Conservation (phyloP, 2,113 vertebrate genomes). For the Oncorhynchus gorbuscha region DNA sequence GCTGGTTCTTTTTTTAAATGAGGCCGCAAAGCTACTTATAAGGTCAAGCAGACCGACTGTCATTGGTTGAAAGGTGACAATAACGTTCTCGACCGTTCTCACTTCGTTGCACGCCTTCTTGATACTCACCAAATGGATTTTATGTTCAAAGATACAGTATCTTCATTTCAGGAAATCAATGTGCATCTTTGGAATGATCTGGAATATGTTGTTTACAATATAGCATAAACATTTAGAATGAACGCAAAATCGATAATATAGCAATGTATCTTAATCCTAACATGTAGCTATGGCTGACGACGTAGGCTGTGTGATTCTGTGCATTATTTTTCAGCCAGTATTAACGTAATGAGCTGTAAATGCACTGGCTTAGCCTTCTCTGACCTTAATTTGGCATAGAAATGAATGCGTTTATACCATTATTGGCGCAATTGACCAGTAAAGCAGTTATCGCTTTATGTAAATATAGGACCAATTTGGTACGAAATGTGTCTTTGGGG, state of each 20-base stretch:
- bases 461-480: conserved; percentile 3
- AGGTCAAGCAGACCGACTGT: background rate
- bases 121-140: background rate
- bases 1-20: background rate
- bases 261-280: background rate
- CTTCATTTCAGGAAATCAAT: too few species aligned
- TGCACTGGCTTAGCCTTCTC: background rate
- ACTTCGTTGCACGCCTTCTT: background rate
- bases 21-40: background rate
- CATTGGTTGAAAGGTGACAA: conserved; percentile 26
- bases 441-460: conserved; percentile 3
- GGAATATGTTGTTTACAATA: background rate
- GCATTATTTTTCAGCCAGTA: background rate
- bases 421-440: conserved; percentile 1
- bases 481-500: background rate
- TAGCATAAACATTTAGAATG: background rate
- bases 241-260: background rate
- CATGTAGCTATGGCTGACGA: background rate
- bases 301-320: too few species aligned
- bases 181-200: background rate
- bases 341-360: background rate
- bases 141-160: background rate
- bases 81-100: conserved; percentile 12
- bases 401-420: background rate
- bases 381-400: background rate